Conservation (phyloP, 2,797 vertebrate species). For the Sebastes vulpes region DNA sequence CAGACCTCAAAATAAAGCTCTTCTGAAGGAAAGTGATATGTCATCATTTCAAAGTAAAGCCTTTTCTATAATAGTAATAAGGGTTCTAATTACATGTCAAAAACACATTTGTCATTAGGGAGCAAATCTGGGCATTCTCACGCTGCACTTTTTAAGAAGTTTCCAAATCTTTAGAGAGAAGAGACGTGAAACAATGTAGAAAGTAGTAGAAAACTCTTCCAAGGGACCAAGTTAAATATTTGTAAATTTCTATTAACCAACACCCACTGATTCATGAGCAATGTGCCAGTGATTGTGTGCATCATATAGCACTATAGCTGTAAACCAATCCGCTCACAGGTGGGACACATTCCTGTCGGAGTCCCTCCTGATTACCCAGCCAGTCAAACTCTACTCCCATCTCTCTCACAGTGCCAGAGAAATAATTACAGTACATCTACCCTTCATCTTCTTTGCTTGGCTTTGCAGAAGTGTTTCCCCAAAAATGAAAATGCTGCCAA, state of each 20-base stretch:
- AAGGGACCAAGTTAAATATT: not conserved
- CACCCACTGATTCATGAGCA: not conserved
- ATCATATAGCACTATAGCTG: not conserved
- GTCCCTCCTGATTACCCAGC: not conserved
- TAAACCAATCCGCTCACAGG: slow-evolving; percentile 7
- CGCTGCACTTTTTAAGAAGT: no score
- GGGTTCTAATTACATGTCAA: not conserved
- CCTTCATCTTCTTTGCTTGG: not conserved
- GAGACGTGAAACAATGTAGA: not conserved
- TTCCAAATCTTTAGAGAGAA: not conserved
- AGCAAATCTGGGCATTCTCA: not conserved
- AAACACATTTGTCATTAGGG: not conserved
- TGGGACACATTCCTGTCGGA: not conserved
- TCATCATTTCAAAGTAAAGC: not conserved
- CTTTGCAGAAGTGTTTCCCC: not conserved
- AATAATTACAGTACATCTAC: slow-evolving; percentile 10
- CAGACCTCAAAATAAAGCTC: not conserved
- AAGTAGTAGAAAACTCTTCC: not conserved
- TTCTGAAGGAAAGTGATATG: not conserved
- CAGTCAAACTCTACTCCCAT: slow-evolving; percentile 3
- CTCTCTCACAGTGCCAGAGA: not conserved
- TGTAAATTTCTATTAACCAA: not conserved
- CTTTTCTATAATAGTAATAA: not conserved
- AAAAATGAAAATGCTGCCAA: slow-evolving; percentile 34
- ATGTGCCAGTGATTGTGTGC: not conserved